Base-by-base conservation (phyloP, 2,113 vertebrate species). In the Bucco capensis region DNA sequence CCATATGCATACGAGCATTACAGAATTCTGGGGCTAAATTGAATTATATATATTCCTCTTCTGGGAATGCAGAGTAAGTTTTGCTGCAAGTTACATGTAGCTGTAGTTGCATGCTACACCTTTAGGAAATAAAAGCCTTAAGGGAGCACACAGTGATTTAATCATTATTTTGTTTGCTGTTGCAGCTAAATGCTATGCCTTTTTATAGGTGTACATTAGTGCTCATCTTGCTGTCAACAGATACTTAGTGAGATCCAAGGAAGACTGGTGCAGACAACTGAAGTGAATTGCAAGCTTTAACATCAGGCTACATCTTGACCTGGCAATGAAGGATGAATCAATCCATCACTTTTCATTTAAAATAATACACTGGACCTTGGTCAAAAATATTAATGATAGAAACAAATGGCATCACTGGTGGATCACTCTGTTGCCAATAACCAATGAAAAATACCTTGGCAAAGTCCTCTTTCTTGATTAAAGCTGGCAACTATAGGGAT, bases 261-360 rank as follows among this genome's bases (percentile, higher is more conserved):
- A 57, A 74, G 31, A 28, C 23, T 72, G 23, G 16, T 66, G 66
- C 19, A 83, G 62, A 14, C 8, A 69, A 60, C 11, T 33, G 42
- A 35, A 90, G 33, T 79, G 37, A 56, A 70, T 27, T 72, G 28
- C 31, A 75, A 56, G 19, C 28, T 89, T 66, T 57, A 61, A 54
- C 50, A 57, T 75, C 28, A 58, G 46, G 49, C 31, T 87, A 10
- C n/a, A 16, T 33, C 54, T 93, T 86, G 53, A 75, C n/a, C 56
- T 67, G 85, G 57, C 3, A 1, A n/a, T 87, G 73, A 85, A 76
- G 44, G 33, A 51, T 84, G 38, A 80, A 87, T 84, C 67, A 62
- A 37, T 89, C 56, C 46, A 66, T 86, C 46, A 23, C 31, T 91
- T 83, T 51, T 78, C 50, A 49, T 94, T 94, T 89, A 44, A 94